Evolutionary conservation across 2,113 vertebrate genomes (phyloP).

Genomic region (Meriones unguiculatus): DNA sequence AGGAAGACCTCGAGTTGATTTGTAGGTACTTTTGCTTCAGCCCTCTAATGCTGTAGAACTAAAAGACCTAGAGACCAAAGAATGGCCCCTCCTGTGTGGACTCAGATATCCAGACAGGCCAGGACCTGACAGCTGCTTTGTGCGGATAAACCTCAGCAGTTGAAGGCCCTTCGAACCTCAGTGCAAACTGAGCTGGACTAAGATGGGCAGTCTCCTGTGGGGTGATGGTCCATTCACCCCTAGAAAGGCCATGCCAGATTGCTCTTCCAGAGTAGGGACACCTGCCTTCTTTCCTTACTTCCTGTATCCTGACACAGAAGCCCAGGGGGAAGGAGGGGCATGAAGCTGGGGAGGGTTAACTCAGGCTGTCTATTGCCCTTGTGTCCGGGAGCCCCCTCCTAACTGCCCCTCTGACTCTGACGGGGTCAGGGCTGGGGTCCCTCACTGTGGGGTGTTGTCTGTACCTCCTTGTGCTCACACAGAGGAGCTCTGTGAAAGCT

Average conservation of each 20-base stretch:
- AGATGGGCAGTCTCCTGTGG: not conserved
- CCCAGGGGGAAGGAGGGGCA: accelerated
- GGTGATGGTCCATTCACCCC: no score
- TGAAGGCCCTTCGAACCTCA: not conserved
- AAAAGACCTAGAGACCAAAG: not conserved
- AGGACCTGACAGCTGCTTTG: accelerated
- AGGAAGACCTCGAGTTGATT: not conserved
- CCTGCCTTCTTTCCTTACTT: not conserved
- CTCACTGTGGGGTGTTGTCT: not conserved
- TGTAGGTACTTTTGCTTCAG: not conserved
- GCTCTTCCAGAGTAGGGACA: no score
- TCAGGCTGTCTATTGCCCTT: no score
- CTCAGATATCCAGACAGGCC: not conserved
- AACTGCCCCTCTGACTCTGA: not conserved
- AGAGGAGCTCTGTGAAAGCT: not conserved
- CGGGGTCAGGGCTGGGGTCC: not conserved
- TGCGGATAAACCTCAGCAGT: not conserved
- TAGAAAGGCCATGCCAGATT: not conserved
- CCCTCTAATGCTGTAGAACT: not conserved
- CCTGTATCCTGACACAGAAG: no score
- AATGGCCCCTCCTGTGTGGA: accelerated
- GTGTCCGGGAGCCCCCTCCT: not conserved
- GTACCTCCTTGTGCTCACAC: not conserved
- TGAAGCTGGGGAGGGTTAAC: not conserved
- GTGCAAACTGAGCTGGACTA: not conserved